Evolutionary conservation across 64 coral and sea anemone species (phyloP), one percentile per base, ranked within the genome.

Genomic region (Pachyseris speciosa): DNA sequence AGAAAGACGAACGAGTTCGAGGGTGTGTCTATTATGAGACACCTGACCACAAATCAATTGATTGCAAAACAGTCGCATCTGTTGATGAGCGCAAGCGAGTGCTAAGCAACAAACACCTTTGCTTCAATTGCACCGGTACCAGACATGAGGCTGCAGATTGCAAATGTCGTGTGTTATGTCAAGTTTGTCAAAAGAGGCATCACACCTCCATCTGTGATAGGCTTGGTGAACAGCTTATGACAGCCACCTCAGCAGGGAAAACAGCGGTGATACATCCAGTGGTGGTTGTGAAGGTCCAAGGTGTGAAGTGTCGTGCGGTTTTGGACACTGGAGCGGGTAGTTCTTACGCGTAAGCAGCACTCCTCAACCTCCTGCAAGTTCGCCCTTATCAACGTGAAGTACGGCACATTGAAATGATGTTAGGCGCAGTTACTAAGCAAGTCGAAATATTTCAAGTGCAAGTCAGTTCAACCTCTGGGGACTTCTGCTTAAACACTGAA

Each of bases 21-120:
- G 64, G 31, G 41, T 94, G 86, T 17, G 57, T 77, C 38, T 85
- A 89, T 53, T 94, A 78, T 84, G 92, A 58, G 34, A 52, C 58
- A 42, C 75, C 33, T 29, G 40, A 22, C 20, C 92, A 94, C 77
- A 94, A 84, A 71, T 84, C 85, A 36, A 34, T 69, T 26, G 77
- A 94, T 24, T 94, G 92, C 22, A 55, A 88, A 34, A 60, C 61
- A 16, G 50, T 89, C 36, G 61, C n/a, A 15, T 28, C 84, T 0
- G 43, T 59, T 9, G 45, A 64, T 22, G 86, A 89, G n/a, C 65
- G 68, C 38, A 89, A 94, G 39, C 63, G 32, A n/a, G 70, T 88
- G 34, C 73, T 88, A 15, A 55, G 68, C 40, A 33, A 45, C 48
- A 57, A 72, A 40, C 51, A 37, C 9, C 40, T 78, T 12, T 84